These are phyloP conservation scores for Sebastes oblongus DNA, from an alignment of 2,797 vertebrate genomes.

Conservation along the genomic window DNA sequence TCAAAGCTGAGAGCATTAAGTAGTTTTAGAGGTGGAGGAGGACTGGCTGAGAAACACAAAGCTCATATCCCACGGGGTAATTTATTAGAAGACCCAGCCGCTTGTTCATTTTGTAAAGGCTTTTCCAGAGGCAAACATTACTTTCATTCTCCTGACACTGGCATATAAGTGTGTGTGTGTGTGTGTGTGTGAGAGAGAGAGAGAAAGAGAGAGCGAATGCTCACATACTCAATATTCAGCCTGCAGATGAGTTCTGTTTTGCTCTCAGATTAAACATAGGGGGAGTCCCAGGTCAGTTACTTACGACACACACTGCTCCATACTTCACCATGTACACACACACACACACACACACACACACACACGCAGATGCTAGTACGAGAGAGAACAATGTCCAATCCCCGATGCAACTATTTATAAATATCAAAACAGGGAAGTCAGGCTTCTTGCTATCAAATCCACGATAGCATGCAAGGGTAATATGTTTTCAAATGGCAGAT, in stretches of 20 bases:
- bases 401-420: conserved; percentile 75
- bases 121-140: conserved; percentile 74
- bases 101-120: conserved; percentile 73
- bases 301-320: conserved; percentile 77
- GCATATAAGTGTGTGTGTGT: conserved; percentile 26
- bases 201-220: conserved; percentile 5
- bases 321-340: conserved; percentile 58
- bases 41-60: conserved; percentile 57
- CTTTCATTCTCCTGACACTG: conserved; percentile 69
- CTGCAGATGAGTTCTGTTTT: conserved; percentile 78
- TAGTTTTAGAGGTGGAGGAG: conserved; percentile 62
- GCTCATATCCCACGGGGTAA: conserved; percentile 67
- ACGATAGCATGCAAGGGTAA: conserved; percentile 69
- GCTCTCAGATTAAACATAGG: conserved; percentile 81
- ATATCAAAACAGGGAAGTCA: conserved; percentile 72
- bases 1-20: conserved; percentile 57
- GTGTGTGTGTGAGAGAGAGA: conserved; percentile 9
- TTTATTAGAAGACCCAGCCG: conserved; percentile 68
- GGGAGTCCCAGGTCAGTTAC: conserved; percentile 81
- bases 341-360: conserved; percentile 28
- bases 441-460: conserved; percentile 69
- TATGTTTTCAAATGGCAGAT: conserved; percentile 72
- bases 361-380: conserved; percentile 1
- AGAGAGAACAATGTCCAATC: conserved; percentile 69
- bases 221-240: conserved; percentile 75